These are phyloP conservation scores for Gnatocerus cornutus DNA, from an alignment of 2,888 invertebrate genomes.

Conservation along the genomic window DNA sequence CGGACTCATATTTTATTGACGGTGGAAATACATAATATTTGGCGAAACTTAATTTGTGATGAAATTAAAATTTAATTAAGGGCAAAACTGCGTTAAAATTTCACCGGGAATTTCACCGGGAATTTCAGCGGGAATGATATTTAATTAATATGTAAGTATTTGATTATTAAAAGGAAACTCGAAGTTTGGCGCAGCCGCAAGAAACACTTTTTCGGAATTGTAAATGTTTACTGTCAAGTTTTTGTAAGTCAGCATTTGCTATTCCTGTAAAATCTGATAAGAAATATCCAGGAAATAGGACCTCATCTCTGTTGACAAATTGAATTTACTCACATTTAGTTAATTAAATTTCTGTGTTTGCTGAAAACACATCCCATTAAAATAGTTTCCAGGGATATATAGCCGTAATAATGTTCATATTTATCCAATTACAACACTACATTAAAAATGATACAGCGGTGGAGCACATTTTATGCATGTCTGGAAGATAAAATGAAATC, in stretches of 20 bases:
- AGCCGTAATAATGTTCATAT: conserved; percentile 17
- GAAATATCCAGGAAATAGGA: too few relatives aligned
- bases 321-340: conserved; percentile 16
- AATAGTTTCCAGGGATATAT: conserved; percentile 22
- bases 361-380: conserved; percentile 17
- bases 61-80: too few relatives aligned
- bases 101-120: background rate
- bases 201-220: too few relatives aligned
- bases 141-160: conserved; percentile 5
- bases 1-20: too few relatives aligned
- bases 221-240: background rate
- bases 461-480: conserved; percentile 38
- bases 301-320: conserved; percentile 2
- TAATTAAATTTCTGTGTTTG: conserved; percentile 24
- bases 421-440: conserved; percentile 28
- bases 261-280: too few relatives aligned
- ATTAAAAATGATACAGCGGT: conserved; percentile 39
- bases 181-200: too few relatives aligned
- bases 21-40: too few relatives aligned
- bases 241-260: conserved; percentile 3
- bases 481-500: conserved; percentile 38
- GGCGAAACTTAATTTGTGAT: too few relatives aligned
- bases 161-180: background rate
- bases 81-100: too few relatives aligned
- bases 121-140: conserved; percentile 5